Percentiles rank a stretch among this genome's conserved stretches.
phyloP scores from a whole-genome alignment of 2,113 vertebrate species.

The Nothocercus julius region DNA sequence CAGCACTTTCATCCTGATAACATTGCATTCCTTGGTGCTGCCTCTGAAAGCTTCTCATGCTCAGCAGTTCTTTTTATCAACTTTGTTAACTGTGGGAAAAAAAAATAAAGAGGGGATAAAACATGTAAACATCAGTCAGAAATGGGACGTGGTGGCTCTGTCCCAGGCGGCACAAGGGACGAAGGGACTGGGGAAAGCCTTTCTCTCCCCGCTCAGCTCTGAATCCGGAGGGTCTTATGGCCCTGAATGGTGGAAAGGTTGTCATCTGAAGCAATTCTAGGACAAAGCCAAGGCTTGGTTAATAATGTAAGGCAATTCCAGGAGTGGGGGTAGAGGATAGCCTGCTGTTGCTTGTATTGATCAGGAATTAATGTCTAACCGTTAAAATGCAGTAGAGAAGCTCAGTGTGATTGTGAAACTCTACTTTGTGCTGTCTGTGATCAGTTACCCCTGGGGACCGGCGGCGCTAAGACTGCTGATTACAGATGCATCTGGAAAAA shows the following conservation, averaged over 20 bases:
- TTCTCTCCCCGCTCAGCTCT: background rate
- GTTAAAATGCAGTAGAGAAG: conserved; percentile 63
- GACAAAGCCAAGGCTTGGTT: conserved; percentile 35
- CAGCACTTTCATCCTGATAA: background rate
- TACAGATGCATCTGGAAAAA: conserved; percentile 59
- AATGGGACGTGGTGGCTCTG: background rate
- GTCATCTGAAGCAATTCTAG: conserved; percentile 17
- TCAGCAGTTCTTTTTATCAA: background rate
- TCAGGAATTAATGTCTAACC: conserved; percentile 74
- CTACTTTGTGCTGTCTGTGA: conserved; percentile 53
- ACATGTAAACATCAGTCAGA: background rate
- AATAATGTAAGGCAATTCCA: conserved; percentile 41
- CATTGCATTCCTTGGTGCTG: background rate
- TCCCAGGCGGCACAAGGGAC: background rate
- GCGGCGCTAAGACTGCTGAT: conserved; percentile 45
- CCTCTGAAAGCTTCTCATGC: background rate
- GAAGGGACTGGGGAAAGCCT: background rate
- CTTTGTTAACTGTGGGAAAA: background rate
- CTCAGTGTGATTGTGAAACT: conserved; percentile 47
- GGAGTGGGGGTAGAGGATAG: background rate
- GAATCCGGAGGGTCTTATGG: background rate
- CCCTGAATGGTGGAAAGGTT: background rate
- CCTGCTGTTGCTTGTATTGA: conserved; percentile 68
- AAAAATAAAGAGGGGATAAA: background rate
- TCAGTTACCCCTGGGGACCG: conserved; percentile 37